Percentiles rank a stretch among this genome's conserved stretches.
phyloP scores from a whole-genome alignment of 1,140 invertebrate species.

The Drosophila tropicalis region DNA sequence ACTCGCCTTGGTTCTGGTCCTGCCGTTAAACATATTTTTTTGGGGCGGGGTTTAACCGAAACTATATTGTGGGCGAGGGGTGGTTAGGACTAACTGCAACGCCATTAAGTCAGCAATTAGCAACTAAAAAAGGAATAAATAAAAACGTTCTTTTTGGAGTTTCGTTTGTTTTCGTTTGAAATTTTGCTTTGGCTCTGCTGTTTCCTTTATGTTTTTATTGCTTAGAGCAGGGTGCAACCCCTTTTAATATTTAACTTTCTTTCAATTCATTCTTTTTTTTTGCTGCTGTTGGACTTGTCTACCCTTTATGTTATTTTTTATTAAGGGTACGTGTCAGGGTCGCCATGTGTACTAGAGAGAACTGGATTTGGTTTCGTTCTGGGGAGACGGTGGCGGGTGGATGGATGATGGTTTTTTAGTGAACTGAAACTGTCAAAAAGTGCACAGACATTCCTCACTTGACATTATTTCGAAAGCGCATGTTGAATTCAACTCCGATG shows the following conservation, averaged over 20 bases:
- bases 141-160: conserved; percentile 21
- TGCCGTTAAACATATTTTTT: conserved; percentile 1
- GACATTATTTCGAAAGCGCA: conserved; percentile 76
- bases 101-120: conserved; percentile 80
- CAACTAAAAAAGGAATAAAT: conserved; percentile 53
- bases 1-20: neutral
- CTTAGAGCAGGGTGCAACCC: conserved; percentile 49
- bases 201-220: conserved; percentile 27
- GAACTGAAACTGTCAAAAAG: conserved; percentile 82
- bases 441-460: conserved; percentile 77
- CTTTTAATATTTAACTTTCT: conserved; percentile 67
- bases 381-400: conserved; percentile 2
- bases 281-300: no score
- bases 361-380: conserved; percentile 53
- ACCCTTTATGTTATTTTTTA: conserved; percentile 64
- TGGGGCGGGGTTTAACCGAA: neutral
- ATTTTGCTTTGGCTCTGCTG: neutral
- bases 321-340: conserved; percentile 73
- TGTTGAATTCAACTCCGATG: conserved; percentile 56
- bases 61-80: neutral
- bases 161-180: neutral
- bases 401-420: conserved; percentile 53
- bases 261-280: conserved; percentile 21
- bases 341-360: conserved; percentile 51
- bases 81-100: conserved; percentile 58